A percentile compares a stretch with the other conserved stretches of the same genome.
These are phyloP conservation scores for Leptinotarsa defecta DNA, from an alignment of 1,140 invertebrate species.

Conservation along the genomic window DNA sequence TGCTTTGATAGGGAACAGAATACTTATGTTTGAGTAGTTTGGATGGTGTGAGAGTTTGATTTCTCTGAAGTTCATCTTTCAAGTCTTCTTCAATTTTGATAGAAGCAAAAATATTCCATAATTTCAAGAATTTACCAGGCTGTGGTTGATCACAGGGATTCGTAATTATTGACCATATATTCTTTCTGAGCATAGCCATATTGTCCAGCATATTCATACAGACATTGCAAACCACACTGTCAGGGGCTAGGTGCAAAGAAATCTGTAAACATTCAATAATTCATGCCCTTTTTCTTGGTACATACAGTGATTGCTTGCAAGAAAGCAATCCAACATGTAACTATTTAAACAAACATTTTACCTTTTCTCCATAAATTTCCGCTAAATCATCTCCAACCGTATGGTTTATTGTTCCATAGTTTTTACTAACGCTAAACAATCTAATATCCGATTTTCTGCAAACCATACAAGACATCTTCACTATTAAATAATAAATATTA, in stretches of 20 bases:
- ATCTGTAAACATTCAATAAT: not conserved
- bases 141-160: not conserved
- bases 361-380: conserved; percentile 16
- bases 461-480: conserved; percentile 9
- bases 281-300: not conserved
- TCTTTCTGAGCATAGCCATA: not conserved
- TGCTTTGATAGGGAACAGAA: conserved; percentile 1
- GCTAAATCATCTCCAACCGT: conserved; percentile 12
- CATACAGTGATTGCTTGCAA: not conserved
- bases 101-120: conserved; percentile 17
- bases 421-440: not conserved
- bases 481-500: too few species aligned
- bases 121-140: conserved; percentile 5
- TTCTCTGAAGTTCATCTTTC: not conserved
- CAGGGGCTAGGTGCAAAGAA: not conserved
- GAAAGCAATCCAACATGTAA: not conserved
- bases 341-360: not conserved
- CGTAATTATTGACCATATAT: not conserved
- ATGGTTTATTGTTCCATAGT: conserved; percentile 10
- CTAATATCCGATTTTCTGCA: not conserved
- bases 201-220: conserved; percentile 21
- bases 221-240: conserved; percentile 10
- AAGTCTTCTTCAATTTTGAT: conserved; percentile 13
- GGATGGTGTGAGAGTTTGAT: conserved; percentile 14
- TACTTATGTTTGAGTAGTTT: not conserved